A percentile compares a stretch with the other conserved stretches of the same genome.
These are phyloP conservation scores for Platypus cylindrus DNA, from an alignment of 2,888 invertebrate species.

Conservation along the genomic window DNA sequence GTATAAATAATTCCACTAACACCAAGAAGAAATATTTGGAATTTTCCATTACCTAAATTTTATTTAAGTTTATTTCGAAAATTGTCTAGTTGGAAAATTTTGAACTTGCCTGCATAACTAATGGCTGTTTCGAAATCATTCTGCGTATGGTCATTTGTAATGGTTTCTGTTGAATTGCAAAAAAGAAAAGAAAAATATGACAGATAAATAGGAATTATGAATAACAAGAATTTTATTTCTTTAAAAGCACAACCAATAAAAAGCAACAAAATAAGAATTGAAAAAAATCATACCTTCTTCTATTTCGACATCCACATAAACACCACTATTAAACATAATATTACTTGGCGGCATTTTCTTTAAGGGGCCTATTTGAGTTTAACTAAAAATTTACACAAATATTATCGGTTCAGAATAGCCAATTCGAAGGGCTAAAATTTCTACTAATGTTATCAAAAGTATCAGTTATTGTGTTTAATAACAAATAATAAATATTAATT, in stretches of 20 bases:
- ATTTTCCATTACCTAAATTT: slow-evolving; percentile 47
- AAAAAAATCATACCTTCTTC: slow-evolving; percentile 7
- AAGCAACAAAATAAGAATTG: neutral
- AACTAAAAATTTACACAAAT: slow-evolving; percentile 6
- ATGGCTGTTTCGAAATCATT: slow-evolving; percentile 49
- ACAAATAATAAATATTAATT: no score
- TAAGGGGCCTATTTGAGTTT: no score
- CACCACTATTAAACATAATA: slow-evolving; percentile 7
- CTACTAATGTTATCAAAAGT: no score
- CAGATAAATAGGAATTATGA: no score
- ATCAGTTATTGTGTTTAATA: no score
- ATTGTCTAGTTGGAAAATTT: no score
- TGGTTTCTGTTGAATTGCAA: neutral
- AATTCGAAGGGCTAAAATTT: no score
- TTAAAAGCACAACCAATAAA: neutral
- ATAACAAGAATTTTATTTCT: no score
- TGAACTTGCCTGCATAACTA: slow-evolving; percentile 41
- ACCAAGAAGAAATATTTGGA: slow-evolving; percentile 47
- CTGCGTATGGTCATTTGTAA: neutral
- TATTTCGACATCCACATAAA: slow-evolving; percentile 8
- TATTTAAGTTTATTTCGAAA: no score
- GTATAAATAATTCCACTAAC: slow-evolving; percentile 55
- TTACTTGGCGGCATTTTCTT: slow-evolving; percentile 5
- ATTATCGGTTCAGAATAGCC: no score
- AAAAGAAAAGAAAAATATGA: neutral